A percentile compares a stretch with the other conserved stretches of the same genome.
Evolutionary conservation across 2,113 vertebrate genomes (phyloP).

Genomic region (Leptocoma aspasia): DNA sequence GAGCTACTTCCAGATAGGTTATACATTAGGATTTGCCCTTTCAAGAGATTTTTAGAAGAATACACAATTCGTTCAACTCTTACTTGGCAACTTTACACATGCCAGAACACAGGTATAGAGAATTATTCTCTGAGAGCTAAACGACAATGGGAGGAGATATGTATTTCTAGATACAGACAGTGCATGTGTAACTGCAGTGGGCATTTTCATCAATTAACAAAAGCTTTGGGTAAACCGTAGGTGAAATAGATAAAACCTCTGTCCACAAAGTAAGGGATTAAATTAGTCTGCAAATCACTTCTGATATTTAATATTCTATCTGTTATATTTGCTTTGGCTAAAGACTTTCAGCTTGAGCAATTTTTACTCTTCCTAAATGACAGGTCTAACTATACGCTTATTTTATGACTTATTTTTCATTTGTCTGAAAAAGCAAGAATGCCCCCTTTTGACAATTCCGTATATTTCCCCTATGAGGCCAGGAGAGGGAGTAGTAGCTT

Average conservation of each 20-base stretch:
- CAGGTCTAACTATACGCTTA: not conserved
- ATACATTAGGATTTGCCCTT: not conserved
- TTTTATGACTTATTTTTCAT: not conserved
- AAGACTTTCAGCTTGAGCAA: not conserved
- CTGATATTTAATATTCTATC: constrained; percentile 19
- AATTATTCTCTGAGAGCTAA: not conserved
- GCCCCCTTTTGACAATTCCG: constrained; percentile 72
- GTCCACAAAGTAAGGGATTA: not conserved
- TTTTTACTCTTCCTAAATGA: not conserved
- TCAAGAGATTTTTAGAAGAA: not conserved
- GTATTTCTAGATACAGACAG: not conserved
- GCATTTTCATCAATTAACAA: constrained; percentile 15
- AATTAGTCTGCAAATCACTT: constrained; percentile 5
- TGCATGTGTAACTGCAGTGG: not conserved
- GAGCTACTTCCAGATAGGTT: not conserved
- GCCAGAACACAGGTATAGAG: not conserved
- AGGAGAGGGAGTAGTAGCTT: constrained; percentile 53
- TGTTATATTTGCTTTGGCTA: constrained; percentile 5
- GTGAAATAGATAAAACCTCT: not conserved
- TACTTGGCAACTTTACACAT: not conserved
- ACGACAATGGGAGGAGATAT: not conserved
- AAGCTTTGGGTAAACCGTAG: not conserved
- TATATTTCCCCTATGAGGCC: constrained; percentile 51
- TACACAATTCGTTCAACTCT: not conserved
- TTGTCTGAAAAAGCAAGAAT: constrained; percentile 74